A percentile compares a stretch with the other conserved stretches of the same genome.
Evolutionary conservation across 2,113 vertebrate species (phyloP).

Genomic region (Labeo catla): DNA sequence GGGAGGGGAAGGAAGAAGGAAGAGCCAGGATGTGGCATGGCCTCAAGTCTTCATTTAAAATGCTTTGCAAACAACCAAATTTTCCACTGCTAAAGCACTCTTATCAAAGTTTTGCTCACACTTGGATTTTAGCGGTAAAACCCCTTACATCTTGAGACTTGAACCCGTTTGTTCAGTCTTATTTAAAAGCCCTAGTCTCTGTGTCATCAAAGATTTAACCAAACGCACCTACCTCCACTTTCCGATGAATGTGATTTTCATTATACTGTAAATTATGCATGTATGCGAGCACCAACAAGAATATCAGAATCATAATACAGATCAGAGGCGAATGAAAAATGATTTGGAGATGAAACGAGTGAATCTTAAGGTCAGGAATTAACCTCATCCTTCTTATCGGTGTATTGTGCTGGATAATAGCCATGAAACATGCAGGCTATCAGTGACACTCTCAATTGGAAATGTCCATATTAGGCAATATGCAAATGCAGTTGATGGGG

Average conservation of each 20-base stretch:
- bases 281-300: conserved; percentile 51
- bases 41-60: conserved; percentile 55
- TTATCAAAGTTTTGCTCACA: conserved; percentile 36
- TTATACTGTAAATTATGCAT: conserved; percentile 47
- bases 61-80: conserved; percentile 7
- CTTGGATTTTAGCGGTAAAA: not conserved
- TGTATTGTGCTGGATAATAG: conserved; percentile 66
- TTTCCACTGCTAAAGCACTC: not conserved
- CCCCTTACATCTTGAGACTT: not conserved
- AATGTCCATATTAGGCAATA: conserved; percentile 80
- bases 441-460: conserved; percentile 75
- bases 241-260: conserved; percentile 35
- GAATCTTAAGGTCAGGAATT: conserved; percentile 75
- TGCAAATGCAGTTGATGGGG: conserved; percentile 78
- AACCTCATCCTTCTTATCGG: conserved; percentile 75
- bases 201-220: conserved; percentile 29
- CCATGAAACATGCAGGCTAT: conserved; percentile 67
- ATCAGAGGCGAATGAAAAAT: conserved; percentile 63
- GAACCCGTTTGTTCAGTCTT: not conserved
- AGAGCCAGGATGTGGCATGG: conserved; percentile 51
- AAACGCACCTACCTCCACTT: conserved; percentile 8
- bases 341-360: conserved; percentile 60
- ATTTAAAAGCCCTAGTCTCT: not conserved
- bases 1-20: conserved; percentile 53
- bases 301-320: conserved; percentile 45